Conservation (phyloP, 35 echinoderm and acorn worm species). For the Ptychodera flava region DNA sequence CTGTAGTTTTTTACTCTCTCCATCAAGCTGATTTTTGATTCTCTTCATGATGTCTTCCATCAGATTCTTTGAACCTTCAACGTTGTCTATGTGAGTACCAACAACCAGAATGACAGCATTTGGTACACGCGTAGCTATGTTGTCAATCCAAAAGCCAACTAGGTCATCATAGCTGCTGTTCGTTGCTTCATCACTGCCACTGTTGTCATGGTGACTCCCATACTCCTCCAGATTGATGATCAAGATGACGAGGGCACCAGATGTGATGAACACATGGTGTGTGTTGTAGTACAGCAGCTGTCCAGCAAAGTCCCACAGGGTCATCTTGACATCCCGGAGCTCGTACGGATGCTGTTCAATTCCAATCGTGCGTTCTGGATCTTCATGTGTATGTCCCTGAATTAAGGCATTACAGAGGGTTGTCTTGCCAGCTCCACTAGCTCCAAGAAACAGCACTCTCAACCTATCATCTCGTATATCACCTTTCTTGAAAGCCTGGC, state of each 20-base stretch:
- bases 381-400: neutral
- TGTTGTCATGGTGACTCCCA: too few relatives aligned
- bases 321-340: neutral
- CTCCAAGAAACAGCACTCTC: neutral
- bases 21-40: too few relatives aligned
- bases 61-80: too few relatives aligned
- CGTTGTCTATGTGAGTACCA: neutral
- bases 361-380: neutral
- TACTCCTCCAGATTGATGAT: neutral
- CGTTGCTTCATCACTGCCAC: too few relatives aligned
- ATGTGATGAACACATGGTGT: neutral
- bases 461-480: neutral
- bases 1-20: too few relatives aligned
- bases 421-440: neutral
- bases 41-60: too few relatives aligned
- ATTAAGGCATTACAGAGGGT: neutral
- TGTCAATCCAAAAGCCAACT: neutral
- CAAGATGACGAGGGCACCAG: neutral
- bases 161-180: neutral
- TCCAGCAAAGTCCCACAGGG: neutral
- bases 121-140: neutral
- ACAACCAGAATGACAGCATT: neutral
- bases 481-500: neutral
- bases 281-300: neutral
- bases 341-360: neutral